phyloP scores from a whole-genome alignment of 2,888 invertebrate genomes.

The Morpho helenor region DNA sequence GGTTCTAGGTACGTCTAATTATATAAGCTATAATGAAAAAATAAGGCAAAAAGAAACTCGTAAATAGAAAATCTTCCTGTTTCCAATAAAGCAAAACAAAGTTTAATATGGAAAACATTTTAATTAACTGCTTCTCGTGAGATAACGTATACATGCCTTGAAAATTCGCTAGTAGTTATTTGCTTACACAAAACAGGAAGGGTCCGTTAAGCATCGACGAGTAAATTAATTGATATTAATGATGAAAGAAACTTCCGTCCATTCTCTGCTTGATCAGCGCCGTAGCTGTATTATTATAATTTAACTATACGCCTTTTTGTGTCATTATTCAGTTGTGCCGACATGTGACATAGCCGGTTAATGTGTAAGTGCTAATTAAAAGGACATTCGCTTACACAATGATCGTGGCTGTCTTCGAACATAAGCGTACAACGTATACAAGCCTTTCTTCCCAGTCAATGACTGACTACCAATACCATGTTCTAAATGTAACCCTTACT shows the following conservation, averaged over 20 bases:
- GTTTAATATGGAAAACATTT: constrained; percentile 7
- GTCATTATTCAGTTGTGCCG: constrained; percentile 69
- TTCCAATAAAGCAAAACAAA: constrained; percentile 1
- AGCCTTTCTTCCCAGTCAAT: constrained; percentile 55
- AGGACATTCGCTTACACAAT: constrained; percentile 62
- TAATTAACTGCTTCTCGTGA: constrained; percentile 6
- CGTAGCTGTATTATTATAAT: constrained; percentile 29
- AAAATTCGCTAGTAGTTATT: constrained; percentile 6
- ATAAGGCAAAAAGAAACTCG: not conserved
- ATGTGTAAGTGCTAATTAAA: constrained; percentile 76
- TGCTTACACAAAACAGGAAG: constrained; percentile 19
- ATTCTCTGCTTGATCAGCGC: constrained; percentile 30
- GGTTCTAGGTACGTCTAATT: too few species aligned
- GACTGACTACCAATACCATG: constrained; percentile 64
- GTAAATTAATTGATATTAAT: constrained; percentile 30
- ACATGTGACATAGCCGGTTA: constrained; percentile 54
- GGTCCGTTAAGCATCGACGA: constrained; percentile 24
- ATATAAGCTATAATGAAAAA: too few species aligned
- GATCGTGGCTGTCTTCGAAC: constrained; percentile 61
- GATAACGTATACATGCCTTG: constrained; percentile 2
- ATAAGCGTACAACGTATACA: constrained; percentile 49
- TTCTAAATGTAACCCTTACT: constrained; percentile 54
- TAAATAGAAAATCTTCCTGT: not conserved
- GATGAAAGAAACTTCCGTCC: constrained; percentile 27
- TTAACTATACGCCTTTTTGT: constrained; percentile 31